A percentile compares a stretch with the other conserved stretches of the same genome.
Evolutionary conservation across 2,797 vertebrate species (phyloP).

Genomic region (Nyctibius grandis): DNA sequence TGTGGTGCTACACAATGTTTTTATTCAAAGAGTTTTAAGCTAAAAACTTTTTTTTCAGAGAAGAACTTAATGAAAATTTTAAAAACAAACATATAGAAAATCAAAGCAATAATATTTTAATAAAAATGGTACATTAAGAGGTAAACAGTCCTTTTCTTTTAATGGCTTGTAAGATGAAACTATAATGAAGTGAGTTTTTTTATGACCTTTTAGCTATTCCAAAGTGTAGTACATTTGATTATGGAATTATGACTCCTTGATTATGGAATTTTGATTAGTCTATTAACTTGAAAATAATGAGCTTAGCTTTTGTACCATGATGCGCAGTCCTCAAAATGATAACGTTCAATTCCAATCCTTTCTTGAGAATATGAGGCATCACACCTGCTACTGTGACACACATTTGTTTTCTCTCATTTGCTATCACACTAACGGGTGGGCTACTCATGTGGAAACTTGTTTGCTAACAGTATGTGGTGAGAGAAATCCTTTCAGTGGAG

Average conservation of each 20-base stretch:
- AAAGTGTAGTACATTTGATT: neutral
- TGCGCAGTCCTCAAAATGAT: neutral
- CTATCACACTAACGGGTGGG: neutral
- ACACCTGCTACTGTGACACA: neutral
- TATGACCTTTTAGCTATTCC: neutral
- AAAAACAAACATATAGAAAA: neutral
- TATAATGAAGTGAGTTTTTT: neutral
- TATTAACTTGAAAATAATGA: neutral
- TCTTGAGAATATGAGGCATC: neutral
- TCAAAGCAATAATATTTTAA: neutral
- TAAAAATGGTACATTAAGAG: neutral
- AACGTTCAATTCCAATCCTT: neutral
- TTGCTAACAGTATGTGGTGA: neutral
- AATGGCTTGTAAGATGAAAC: neutral
- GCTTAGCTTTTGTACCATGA: neutral
- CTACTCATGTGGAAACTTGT: neutral
- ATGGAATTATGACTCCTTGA: neutral
- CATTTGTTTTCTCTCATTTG: neutral
- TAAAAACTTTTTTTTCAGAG: neutral
- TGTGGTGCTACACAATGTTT: neutral
- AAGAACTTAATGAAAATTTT: neutral
- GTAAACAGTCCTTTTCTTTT: neutral
- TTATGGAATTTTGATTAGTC: neutral
- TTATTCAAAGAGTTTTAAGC: neutral
- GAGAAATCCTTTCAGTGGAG: neutral